A percentile compares a stretch with the other conserved stretches of the same genome.
Conservation (phyloP, 2,888 invertebrate species). For the Tromatobia lineatoria region DNA sequence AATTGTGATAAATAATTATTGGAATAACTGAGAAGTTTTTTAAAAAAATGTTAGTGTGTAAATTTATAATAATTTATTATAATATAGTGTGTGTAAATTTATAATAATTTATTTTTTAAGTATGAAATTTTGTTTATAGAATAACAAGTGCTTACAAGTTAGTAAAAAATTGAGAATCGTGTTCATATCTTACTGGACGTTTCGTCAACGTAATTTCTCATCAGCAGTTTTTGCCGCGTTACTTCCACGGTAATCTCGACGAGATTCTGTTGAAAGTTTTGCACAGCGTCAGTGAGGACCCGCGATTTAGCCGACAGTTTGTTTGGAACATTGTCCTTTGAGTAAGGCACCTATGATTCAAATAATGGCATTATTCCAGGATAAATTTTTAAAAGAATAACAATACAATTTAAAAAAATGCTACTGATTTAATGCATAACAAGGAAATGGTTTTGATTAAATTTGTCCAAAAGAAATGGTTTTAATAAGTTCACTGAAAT, state of each 20-base stretch:
- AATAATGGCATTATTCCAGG: not conserved
- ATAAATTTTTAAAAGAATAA: slow-evolving; percentile 10
- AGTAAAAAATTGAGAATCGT: slow-evolving; percentile 51
- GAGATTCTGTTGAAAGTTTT: slow-evolving; percentile 93
- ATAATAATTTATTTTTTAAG: too few relatives aligned
- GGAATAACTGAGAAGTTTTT: not conserved
- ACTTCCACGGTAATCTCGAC: slow-evolving; percentile 92
- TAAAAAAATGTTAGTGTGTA: too few relatives aligned
- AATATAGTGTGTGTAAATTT: too few relatives aligned
- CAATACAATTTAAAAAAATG: too few relatives aligned
- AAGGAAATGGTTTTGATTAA: too few relatives aligned
- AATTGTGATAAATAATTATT: slow-evolving; percentile 68
- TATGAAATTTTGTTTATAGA: too few relatives aligned
- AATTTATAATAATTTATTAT: too few relatives aligned
- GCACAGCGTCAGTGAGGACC: slow-evolving; percentile 91
- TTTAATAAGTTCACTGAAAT: too few relatives aligned
- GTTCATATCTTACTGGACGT: slow-evolving; percentile 83
- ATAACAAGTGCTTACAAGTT: too few relatives aligned
- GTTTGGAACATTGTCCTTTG: slow-evolving; percentile 81
- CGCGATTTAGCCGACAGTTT: slow-evolving; percentile 88
- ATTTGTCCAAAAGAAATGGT: too few relatives aligned
- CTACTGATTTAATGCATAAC: too few relatives aligned
- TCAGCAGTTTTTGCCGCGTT: slow-evolving; percentile 87
- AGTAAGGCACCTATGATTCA: slow-evolving; percentile 82
- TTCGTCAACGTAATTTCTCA: slow-evolving; percentile 93